phyloP scores from a whole-genome alignment of 2,888 invertebrate species.

The Ectobius pallidus region DNA sequence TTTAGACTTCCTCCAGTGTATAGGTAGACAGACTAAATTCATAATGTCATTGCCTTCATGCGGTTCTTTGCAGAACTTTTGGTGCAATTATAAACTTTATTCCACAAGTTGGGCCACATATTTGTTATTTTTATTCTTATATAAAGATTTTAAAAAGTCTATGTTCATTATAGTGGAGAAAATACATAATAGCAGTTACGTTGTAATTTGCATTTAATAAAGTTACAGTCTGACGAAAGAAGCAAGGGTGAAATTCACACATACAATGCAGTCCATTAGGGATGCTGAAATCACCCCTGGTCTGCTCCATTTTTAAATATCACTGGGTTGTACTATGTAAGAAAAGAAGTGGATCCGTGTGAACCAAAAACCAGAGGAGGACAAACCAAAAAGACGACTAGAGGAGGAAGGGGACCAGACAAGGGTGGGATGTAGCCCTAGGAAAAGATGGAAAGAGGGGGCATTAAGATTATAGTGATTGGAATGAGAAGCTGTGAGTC shows the following conservation, averaged over 20 bases:
- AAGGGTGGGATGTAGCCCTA: slow-evolving; percentile 22
- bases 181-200: too few relatives aligned
- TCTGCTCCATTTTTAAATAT: slow-evolving; percentile 24
- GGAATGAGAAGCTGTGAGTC: background rate
- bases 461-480: slow-evolving; percentile 26
- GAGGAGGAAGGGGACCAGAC: slow-evolving; percentile 20
- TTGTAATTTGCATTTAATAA: too few relatives aligned
- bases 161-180: too few relatives aligned
- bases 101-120: background rate
- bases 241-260: too few relatives aligned
- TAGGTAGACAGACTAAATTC: too few relatives aligned
- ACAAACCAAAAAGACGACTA: slow-evolving; percentile 34
- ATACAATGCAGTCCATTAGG: background rate
- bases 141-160: background rate
- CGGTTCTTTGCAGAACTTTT: too few relatives aligned
- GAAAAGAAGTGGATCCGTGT: slow-evolving; percentile 31
- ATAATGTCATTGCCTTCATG: too few relatives aligned
- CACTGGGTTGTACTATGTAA: slow-evolving; percentile 22
- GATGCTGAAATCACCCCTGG: background rate
- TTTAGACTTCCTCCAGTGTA: too few relatives aligned
- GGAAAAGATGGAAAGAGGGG: background rate
- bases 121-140: background rate
- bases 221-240: background rate
- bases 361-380: slow-evolving; percentile 36
- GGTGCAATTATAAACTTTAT: too few relatives aligned